Conservation (phyloP, 2,113 vertebrate species). For the Calyptommatus sinebrachiatus region DNA sequence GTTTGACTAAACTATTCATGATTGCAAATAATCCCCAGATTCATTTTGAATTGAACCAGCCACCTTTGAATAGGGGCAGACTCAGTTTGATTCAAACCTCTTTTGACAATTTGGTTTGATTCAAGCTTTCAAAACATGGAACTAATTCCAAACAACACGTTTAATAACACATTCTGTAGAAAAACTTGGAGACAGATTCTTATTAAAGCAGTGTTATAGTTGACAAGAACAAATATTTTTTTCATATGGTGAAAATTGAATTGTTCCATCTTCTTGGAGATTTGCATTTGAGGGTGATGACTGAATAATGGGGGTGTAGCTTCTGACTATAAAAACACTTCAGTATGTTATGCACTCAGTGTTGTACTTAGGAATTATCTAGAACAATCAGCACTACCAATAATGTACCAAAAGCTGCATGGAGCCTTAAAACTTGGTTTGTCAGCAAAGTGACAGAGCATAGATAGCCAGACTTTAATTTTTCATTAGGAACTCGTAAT, state of each 20-base stretch:
- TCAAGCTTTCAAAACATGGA: too few species aligned
- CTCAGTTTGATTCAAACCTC: too few species aligned
- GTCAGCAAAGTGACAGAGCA: background rate
- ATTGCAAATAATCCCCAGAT: too few species aligned
- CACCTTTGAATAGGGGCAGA: too few species aligned
- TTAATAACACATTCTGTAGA: background rate
- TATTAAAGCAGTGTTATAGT: rapidly evolving
- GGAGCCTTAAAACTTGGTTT: background rate
- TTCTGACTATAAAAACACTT: background rate
- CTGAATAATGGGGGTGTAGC: background rate
- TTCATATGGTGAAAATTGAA: background rate
- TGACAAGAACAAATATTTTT: background rate
- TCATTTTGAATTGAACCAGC: too few species aligned
- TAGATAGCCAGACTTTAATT: background rate
- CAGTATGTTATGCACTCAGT: background rate
- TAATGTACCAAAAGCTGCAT: background rate
- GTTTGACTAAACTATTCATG: too few species aligned
- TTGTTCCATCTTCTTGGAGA: background rate
- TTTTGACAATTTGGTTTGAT: too few species aligned
- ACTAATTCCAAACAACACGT: too few species aligned
- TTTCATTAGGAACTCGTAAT: constrained; percentile 2
- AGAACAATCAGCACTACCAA: background rate
- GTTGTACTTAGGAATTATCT: background rate
- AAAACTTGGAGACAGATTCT: background rate
- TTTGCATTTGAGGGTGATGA: background rate